Evolutionary conservation across 2,113 vertebrate species (phyloP).

Genomic region (Silurus meridionalis): DNA sequence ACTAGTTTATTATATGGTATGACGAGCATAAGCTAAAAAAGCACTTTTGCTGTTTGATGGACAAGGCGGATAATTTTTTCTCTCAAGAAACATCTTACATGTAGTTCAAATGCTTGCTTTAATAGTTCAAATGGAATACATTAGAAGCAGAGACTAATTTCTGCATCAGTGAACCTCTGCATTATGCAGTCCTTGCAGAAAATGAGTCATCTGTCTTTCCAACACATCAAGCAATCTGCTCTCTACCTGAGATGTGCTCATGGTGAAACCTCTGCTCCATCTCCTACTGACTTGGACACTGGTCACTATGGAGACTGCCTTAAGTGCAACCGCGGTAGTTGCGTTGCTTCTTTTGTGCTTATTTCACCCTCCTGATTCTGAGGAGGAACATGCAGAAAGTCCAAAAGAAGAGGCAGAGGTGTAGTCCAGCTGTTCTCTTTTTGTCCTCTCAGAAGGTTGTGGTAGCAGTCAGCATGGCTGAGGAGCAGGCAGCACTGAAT

Average conservation of each 20-base stretch:
- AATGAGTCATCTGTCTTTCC: conserved; percentile 45
- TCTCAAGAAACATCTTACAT: neutral
- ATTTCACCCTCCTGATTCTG: conserved; percentile 35
- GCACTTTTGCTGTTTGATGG: neutral
- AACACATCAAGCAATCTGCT: conserved; percentile 43
- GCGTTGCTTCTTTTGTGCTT: conserved; percentile 62
- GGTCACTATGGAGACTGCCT: conserved; percentile 81
- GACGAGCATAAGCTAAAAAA: neutral
- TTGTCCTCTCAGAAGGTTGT: conserved; percentile 80
- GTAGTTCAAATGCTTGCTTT: conserved; percentile 39
- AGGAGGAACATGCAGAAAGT: conserved; percentile 67
- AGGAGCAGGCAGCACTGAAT: conserved; percentile 62
- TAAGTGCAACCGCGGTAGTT: conserved; percentile 73
- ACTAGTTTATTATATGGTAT: neutral
- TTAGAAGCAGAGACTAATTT: conserved; percentile 11
- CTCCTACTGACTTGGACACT: conserved; percentile 70
- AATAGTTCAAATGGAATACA: conserved; percentile 13
- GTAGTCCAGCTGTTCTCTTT: conserved; percentile 74
- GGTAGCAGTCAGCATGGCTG: conserved; percentile 75
- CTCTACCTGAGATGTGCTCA: conserved; percentile 24
- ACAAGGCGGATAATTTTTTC: neutral
- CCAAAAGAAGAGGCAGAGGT: conserved; percentile 70
- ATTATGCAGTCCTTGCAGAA: conserved; percentile 34
- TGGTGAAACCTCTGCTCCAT: conserved; percentile 33
- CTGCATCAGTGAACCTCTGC: conserved; percentile 3